Evolutionary conservation across 2,888 invertebrate species (phyloP).

Genomic region (Pristionchus mayeri): DNA sequence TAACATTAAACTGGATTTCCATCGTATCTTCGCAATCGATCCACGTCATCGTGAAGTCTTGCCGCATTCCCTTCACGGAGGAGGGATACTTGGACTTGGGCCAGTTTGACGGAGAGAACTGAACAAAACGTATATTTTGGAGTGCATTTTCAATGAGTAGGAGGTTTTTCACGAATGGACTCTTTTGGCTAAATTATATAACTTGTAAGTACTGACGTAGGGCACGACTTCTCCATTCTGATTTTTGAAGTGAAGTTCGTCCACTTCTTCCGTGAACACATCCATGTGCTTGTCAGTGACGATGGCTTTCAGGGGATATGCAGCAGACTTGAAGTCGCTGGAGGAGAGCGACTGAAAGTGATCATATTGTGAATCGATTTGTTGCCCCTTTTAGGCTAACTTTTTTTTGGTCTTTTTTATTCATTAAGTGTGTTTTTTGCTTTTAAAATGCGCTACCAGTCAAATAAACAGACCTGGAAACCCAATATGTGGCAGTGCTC

Average conservation of each 20-base stretch:
- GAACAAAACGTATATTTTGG: too few relatives aligned
- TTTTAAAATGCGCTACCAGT: too few relatives aligned
- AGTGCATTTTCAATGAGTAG: too few relatives aligned
- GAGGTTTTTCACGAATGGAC: too few relatives aligned
- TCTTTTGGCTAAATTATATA: background rate
- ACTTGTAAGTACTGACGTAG: background rate
- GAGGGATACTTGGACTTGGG: slow-evolving; percentile 40
- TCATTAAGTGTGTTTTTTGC: too few relatives aligned
- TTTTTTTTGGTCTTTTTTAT: background rate
- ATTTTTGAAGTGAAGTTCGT: slow-evolving; percentile 23
- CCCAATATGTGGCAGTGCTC: slow-evolving; percentile 10
- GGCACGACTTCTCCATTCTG: slow-evolving; percentile 31
- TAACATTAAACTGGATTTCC: slow-evolving; percentile 61
- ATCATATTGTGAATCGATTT: background rate
- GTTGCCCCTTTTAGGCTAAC: background rate
- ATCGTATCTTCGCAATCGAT: slow-evolving; percentile 57
- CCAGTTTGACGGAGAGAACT: slow-evolving; percentile 47
- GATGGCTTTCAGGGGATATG: background rate
- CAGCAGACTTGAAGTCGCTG: background rate
- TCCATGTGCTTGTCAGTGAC: background rate
- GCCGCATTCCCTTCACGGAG: slow-evolving; percentile 47
- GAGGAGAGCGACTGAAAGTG: slow-evolving; percentile 7
- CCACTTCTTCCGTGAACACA: slow-evolving; percentile 5
- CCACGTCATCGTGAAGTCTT: slow-evolving; percentile 67
- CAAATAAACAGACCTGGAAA: slow-evolving; percentile 43